These are phyloP conservation scores for Acromyrmex charruanus DNA, from an alignment of 1,140 invertebrate genomes.

Conservation along the genomic window DNA sequence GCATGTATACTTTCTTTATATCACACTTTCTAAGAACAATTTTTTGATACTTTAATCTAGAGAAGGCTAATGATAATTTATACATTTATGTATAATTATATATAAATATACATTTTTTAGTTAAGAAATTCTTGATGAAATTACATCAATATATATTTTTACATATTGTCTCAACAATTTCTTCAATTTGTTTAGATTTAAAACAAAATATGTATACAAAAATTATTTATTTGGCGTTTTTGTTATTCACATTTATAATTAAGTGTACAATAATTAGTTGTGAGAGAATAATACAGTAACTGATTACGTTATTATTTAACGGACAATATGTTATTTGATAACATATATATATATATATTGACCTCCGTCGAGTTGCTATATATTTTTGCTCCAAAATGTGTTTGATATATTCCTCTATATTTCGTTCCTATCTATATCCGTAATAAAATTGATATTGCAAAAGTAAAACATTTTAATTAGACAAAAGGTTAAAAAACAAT, in stretches of 20 bases:
- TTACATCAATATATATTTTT: not conserved
- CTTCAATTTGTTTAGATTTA: constrained; percentile 3
- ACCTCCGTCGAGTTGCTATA: not conserved
- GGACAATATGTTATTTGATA: not conserved
- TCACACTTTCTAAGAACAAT: not conserved
- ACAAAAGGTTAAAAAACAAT: not conserved
- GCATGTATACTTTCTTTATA: constrained; percentile 6
- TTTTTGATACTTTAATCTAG: not conserved
- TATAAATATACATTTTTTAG: not conserved
- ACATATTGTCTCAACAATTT: not conserved
- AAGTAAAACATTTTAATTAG: constrained; percentile 16
- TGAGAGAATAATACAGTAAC: not conserved
- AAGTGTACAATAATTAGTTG: constrained; percentile 9
- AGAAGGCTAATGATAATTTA: not conserved
- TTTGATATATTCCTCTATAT: not conserved
- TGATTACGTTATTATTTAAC: not conserved
- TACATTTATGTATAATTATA: not conserved
- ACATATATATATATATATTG: not conserved
- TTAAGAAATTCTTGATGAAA: not conserved
- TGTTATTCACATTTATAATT: not conserved
- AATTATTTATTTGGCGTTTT: not conserved
- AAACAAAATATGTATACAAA: not conserved
- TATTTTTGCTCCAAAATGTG: not conserved
- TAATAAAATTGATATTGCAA: constrained; percentile 23
- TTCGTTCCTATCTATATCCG: not conserved